A percentile compares a stretch with the other conserved stretches of the same genome.
Evolutionary conservation across 1,140 invertebrate species (phyloP).

Genomic region (Drosophila littoralis): DNA sequence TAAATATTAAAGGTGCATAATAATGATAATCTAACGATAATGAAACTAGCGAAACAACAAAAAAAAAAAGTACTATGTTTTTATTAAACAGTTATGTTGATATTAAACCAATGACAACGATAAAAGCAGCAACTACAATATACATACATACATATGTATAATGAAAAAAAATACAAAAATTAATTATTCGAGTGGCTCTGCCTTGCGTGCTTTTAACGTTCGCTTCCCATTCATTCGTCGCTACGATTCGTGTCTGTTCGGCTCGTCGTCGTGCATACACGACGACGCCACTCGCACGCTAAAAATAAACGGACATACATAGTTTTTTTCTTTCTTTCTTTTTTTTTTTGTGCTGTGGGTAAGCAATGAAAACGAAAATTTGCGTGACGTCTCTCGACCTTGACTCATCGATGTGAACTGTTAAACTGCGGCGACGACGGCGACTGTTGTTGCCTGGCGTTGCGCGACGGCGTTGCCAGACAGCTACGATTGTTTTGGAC

Average conservation of each 20-base stretch:
- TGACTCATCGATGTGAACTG: conserved; percentile 84
- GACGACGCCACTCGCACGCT: conserved; percentile 44
- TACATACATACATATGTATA: neutral
- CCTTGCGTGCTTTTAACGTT: conserved; percentile 28
- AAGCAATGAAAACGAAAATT: conserved; percentile 84
- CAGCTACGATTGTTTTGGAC: conserved; percentile 33
- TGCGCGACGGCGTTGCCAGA: conserved; percentile 54
- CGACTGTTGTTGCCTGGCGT: conserved; percentile 41
- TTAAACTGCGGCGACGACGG: conserved; percentile 67
- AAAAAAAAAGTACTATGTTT: neutral
- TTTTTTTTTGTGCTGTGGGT: conserved; percentile 65
- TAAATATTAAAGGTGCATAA: neutral
- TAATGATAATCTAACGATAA: neutral
- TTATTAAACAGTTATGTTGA: neutral
- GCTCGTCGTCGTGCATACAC: conserved; percentile 45
- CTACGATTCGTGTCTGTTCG: conserved; percentile 48
- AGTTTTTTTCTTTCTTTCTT: conserved; percentile 36
- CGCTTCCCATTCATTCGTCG: conserved; percentile 40
- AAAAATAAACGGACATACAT: conserved; percentile 74
- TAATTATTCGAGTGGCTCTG: conserved; percentile 18
- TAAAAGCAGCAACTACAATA: conserved; percentile 14
- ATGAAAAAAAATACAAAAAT: conserved; percentile 15
- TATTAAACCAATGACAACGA: conserved; percentile 31
- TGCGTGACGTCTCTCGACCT: conserved; percentile 84
- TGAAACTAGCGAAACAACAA: no score